A percentile compares a stretch with the other conserved stretches of the same genome.
Evolutionary conservation across 2,797 vertebrate species (phyloP).

Genomic region (Diplodus sargus): DNA sequence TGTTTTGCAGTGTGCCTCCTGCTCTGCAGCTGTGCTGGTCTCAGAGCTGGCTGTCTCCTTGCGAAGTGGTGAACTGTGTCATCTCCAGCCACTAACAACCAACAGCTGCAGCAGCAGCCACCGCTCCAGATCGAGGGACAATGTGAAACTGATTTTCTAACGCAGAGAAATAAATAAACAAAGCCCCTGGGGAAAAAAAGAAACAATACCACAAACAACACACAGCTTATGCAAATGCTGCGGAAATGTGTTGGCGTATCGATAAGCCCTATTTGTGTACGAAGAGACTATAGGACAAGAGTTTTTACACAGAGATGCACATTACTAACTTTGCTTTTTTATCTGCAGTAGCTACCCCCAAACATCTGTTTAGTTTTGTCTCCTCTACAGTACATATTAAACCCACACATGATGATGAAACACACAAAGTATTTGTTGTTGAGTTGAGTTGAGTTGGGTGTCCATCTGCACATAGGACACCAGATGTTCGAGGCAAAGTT

Average conservation of each 20-base stretch:
- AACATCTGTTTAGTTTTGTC: conserved; percentile 65
- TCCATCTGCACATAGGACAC: conserved; percentile 35
- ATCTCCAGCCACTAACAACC: conserved; percentile 86
- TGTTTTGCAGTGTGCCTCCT: conserved; percentile 6
- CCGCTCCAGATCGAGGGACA: conserved; percentile 81
- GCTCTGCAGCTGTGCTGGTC: conserved; percentile 55
- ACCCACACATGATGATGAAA: conserved; percentile 67
- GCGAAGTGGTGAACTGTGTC: conserved; percentile 90
- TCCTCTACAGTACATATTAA: conserved; percentile 41
- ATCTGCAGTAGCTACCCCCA: conserved; percentile 53
- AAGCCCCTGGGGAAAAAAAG: conserved; percentile 56
- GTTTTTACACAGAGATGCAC: conserved; percentile 60
- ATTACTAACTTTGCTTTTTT: conserved; percentile 55
- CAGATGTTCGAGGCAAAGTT: conserved; percentile 75
- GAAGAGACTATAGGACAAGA: conserved; percentile 61
- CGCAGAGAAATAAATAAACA: conserved; percentile 78
- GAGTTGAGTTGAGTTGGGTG: conserved; percentile 32
- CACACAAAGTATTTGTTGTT: conserved; percentile 63
- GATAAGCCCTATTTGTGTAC: conserved; percentile 76
- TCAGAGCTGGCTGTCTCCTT: conserved; percentile 65
- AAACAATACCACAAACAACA: conserved; percentile 73
- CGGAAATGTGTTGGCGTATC: conserved; percentile 74
- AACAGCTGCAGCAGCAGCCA: conserved; percentile 87
- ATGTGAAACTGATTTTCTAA: conserved; percentile 82
- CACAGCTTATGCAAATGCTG: conserved; percentile 79